A percentile compares a stretch with the other conserved stretches of the same genome.
Evolutionary conservation across 2,888 invertebrate species (phyloP).

Genomic region (Leucophora obtusa): DNA sequence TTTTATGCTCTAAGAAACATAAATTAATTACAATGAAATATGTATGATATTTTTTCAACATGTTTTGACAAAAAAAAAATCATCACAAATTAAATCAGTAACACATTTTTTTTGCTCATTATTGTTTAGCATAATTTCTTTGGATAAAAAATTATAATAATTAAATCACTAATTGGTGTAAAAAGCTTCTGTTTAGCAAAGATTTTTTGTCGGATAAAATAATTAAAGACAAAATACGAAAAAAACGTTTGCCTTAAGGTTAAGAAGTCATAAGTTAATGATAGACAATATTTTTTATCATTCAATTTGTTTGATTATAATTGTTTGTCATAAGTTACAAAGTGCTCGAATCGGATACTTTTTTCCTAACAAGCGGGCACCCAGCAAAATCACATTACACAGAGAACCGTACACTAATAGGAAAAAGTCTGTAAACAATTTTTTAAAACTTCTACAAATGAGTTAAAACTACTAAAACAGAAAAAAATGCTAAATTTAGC

Average conservation of each 20-base stretch:
- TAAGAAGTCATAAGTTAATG: not conserved
- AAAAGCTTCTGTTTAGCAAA: constrained; percentile 18
- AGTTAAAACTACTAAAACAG: too few relatives aligned
- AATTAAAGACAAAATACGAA: constrained; percentile 2
- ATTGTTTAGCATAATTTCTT: constrained; percentile 15
- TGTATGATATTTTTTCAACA: not conserved
- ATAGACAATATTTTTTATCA: too few relatives aligned
- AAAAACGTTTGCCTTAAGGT: not conserved
- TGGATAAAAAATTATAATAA: constrained; percentile 15
- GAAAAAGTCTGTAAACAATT: too few relatives aligned
- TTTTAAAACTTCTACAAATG: too few relatives aligned
- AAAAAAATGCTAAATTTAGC: too few relatives aligned
- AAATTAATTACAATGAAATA: constrained; percentile 6
- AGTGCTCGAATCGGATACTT: too few relatives aligned
- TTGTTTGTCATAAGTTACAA: too few relatives aligned
- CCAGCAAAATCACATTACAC: too few relatives aligned
- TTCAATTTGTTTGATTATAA: too few relatives aligned
- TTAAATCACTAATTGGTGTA: constrained; percentile 21
- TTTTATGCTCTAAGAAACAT: not conserved
- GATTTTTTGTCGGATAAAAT: not conserved
- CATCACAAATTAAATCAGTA: constrained; percentile 4
- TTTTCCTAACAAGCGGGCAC: too few relatives aligned
- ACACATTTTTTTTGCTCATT: constrained; percentile 6
- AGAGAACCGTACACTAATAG: too few relatives aligned
- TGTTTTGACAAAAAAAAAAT: too few relatives aligned